These are phyloP conservation scores for Venturia canescens DNA, from an alignment of 1,140 invertebrate genomes.

Conservation along the genomic window DNA sequence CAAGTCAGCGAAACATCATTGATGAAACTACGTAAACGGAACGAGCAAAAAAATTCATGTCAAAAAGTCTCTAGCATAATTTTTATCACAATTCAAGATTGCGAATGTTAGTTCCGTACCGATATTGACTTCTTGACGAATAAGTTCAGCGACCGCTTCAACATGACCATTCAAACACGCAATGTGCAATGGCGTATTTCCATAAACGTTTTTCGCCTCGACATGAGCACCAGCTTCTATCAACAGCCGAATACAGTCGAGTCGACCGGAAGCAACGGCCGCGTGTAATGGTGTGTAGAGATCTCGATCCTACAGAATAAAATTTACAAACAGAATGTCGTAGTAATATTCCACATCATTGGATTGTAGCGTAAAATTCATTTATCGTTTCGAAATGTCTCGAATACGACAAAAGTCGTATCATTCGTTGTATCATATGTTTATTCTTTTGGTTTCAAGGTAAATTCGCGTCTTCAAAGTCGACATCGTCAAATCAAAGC, in stretches of 20 bases:
- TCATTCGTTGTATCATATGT: not conserved
- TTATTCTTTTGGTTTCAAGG: not conserved
- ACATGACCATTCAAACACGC: slow-evolving; percentile 82
- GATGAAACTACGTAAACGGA: too few species aligned
- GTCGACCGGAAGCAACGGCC: slow-evolving; percentile 80
- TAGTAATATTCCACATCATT: not conserved
- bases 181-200: slow-evolving; percentile 82
- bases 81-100: too few species aligned
- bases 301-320: slow-evolving; percentile 62
- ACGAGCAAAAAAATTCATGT: too few species aligned
- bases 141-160: slow-evolving; percentile 76
- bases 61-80: too few species aligned
- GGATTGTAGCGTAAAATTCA: too few species aligned
- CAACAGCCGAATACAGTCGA: slow-evolving; percentile 77
- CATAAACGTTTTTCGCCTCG: slow-evolving; percentile 79
- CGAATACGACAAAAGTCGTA: not conserved
- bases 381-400: too few species aligned
- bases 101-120: slow-evolving; percentile 22
- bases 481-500: not conserved
- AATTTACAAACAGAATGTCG: slow-evolving; percentile 1
- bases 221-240: slow-evolving; percentile 79
- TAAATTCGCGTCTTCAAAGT: not conserved
- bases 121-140: slow-evolving; percentile 72
- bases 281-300: slow-evolving; percentile 82
- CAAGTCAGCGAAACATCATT: not conserved